These are phyloP conservation scores for Heliocidaris tuberculata DNA, from an alignment of 35 echinoderm and acorn worm species.

Conservation along the genomic window DNA sequence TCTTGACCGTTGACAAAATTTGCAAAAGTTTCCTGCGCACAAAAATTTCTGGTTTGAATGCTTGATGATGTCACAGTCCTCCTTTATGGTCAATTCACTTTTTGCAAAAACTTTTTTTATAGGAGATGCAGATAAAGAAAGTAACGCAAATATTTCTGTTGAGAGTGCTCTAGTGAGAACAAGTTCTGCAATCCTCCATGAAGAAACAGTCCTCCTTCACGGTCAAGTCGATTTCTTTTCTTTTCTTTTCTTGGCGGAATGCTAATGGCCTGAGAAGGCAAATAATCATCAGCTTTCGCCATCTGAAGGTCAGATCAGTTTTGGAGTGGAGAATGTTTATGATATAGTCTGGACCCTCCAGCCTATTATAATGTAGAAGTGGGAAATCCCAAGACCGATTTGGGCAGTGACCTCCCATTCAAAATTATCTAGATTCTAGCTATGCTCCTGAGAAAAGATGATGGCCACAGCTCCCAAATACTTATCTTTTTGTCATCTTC, in stretches of 20 bases:
- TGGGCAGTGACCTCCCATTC: no score
- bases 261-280: neutral
- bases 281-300: neutral
- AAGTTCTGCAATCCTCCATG: neutral
- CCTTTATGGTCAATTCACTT: no score
- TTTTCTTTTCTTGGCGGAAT: neutral
- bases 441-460: no score
- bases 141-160: neutral
- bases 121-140: neutral
- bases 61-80: no score
- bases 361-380: neutral
- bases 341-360: neutral
- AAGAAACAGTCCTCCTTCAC: neutral
- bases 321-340: neutral
- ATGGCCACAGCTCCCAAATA: no score
- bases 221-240: slow-evolving; percentile 10
- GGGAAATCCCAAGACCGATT: no score
- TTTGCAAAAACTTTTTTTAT: no score
- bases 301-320: slow-evolving; percentile 10
- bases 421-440: no score
- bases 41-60: no score
- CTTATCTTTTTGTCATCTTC: no score
- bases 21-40: no score
- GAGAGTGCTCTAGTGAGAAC: neutral
- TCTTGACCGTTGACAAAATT: no score